phyloP scores from a whole-genome alignment of 1,140 invertebrate species.

The Ceratosolen fusciceps region DNA sequence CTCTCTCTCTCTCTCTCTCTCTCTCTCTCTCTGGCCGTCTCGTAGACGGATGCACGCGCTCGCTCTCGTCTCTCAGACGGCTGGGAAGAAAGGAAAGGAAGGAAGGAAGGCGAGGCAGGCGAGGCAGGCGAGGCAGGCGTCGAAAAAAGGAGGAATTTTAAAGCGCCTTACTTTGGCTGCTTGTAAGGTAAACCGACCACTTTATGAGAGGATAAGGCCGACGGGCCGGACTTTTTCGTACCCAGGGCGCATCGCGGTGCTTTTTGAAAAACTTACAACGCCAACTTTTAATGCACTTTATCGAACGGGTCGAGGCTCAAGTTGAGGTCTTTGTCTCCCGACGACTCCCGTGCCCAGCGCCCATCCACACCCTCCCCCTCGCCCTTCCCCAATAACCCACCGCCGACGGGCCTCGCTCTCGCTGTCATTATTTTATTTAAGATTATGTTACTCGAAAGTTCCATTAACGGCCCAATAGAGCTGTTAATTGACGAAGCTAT shows the following conservation, averaged over 20 bases:
- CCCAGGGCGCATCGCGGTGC: background rate
- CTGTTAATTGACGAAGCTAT: background rate
- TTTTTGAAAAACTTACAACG: constrained; percentile 13
- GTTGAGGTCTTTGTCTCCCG: constrained; percentile 7
- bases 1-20: background rate
- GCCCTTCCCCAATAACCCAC: no score
- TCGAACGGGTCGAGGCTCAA: background rate
- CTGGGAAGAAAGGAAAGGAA: no score
- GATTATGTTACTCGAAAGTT: constrained; percentile 2
- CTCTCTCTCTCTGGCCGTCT: no score
- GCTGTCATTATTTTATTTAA: constrained; percentile 3
- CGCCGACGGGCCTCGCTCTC: background rate
- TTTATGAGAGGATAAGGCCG: constrained; percentile 25
- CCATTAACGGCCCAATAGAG: constrained; percentile 11
- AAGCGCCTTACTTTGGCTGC: constrained; percentile 22
- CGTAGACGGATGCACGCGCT: no score
- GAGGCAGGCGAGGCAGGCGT: background rate
- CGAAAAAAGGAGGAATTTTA: constrained; percentile 14
- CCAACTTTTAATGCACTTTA: constrained; percentile 6
- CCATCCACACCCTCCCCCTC: no score
- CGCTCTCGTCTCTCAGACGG: no score
- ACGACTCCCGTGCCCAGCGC: no score
- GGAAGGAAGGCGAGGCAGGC: no score
- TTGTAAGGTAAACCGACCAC: constrained; percentile 1
- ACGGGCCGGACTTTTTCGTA: constrained; percentile 1